Evolutionary conservation across 2,888 invertebrate species (phyloP), one percentile per base, ranked within the genome.

Genomic region (Caprella mutica): DNA sequence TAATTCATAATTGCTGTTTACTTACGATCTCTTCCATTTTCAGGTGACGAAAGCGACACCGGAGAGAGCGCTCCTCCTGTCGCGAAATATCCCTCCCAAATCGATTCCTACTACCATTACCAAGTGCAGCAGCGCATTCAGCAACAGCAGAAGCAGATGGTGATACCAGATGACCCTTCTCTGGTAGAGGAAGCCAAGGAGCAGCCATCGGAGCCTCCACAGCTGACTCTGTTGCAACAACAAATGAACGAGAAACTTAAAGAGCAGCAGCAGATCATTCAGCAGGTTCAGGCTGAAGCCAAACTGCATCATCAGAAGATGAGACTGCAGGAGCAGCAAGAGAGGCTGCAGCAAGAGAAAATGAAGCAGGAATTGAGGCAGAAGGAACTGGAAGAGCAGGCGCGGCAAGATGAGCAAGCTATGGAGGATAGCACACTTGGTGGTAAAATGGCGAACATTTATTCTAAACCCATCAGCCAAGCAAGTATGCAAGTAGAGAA

Each of bases 311-410:
- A 48, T 30, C 21, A 29, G 21, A 27, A 48, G 48, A 48, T 48
- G 48, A 27, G 17, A n/a, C 48, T 48, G 9, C 8, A 30, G 5
- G 48, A 48, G n/a, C 29, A 48, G 21, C 48, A 48, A 30, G 19
- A 27, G n/a, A 27, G 30, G 48, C 48, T 48, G n/a, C 52, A 52
- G 57, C 50, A 24, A 30, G 54, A 50, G 56, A 56, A 53, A 40
- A 56, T 46, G 54, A 54, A 44, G 53, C 56, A 12, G 44, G 43
- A 40, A 55, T 46, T 52, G 56, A 57, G n/a, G 30, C 55, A 60
- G 39, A 35, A 56, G 39, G 50, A 53, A 23, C 30, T 29, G 24
- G 23, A 56, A 24, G 21, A 43, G 3, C n/a, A 48, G 23, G 39
- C 27, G 23, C 40, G 42, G 29, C 30, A 52, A 24, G 35, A 30